Evolutionary conservation across 2,888 invertebrate species (phyloP), one percentile per base, ranked within the genome.

Genomic region (Watsonalla binaria): DNA sequence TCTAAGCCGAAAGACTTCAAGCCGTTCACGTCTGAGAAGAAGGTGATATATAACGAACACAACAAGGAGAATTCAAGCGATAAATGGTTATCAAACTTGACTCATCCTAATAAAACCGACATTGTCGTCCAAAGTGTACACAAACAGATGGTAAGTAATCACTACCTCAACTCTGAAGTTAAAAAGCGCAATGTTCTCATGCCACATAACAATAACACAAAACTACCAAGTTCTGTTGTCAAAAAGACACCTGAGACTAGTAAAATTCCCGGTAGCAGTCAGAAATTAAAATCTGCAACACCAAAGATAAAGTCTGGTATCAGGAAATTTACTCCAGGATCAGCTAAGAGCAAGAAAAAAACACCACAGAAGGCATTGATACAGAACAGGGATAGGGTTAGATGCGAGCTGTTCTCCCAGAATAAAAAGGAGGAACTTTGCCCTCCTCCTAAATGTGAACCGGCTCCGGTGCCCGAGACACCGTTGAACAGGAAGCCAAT

Each of bases 271-370:
- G 70, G 52, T 42, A 81, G 74, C 67, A 60, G 56, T 37, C 79
- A 78, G 15, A 86, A 84, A 64, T 54, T 66, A 0, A 87, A 83
- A 63, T 70, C 74, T 6, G 76, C 74, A 0, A 89, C 89, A 11
- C 89, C 88, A 15, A 82, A 80, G 61, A 84, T 89, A 39, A 89
- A 88, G 56, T 72, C 84, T 6, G 87, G 88, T 6, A 84, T 88
- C 24, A 71, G 88, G 45, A 84, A 65, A 57, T 88, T 83, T 52
- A 85, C 88, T 5, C 86, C 87, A 0, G 78, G 83, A 2, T 89
- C 89, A 11, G 69, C 72, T 5, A 68, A 73, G 39, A 84, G 82
- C 65, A 69, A 79, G 2, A 86, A 78, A 61, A 88, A 84, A 57
- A 76, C 81, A 1, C 80, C 80, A 5, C 72, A 76, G 47, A 79